Percentiles rank a stretch among this genome's conserved stretches.
Conservation (phyloP, 1,140 invertebrate species). For the Zaprionus camerounensis region DNA sequence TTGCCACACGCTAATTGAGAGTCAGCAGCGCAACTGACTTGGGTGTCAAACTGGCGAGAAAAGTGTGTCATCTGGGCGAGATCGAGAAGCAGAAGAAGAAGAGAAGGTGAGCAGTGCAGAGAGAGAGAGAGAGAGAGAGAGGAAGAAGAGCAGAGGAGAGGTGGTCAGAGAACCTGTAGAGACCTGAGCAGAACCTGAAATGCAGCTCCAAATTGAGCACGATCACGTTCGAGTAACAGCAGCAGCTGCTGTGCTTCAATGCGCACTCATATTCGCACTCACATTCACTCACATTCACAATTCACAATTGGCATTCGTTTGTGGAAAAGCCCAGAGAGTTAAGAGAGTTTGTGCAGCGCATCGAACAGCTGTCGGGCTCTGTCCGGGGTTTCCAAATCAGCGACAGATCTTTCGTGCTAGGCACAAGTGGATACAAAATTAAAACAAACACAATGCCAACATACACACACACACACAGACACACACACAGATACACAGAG, state of each 20-base stretch:
- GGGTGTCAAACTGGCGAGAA: slow-evolving; percentile 14
- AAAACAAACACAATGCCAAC: slow-evolving; percentile 67
- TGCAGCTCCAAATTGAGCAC: background rate
- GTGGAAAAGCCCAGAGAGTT: slow-evolving; percentile 32
- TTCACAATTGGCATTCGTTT: slow-evolving; percentile 16
- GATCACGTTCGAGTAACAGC: slow-evolving; percentile 1
- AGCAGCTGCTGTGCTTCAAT: slow-evolving; percentile 11
- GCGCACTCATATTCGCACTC: slow-evolving; percentile 6
- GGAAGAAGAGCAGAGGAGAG: background rate
- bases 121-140: background rate
- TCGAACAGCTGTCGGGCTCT: slow-evolving; percentile 42
- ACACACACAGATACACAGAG: slow-evolving; percentile 46
- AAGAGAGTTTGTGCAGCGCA: slow-evolving; percentile 27
- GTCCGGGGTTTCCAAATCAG: slow-evolving; percentile 46
- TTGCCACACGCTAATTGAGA: slow-evolving; percentile 29
- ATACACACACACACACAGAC: slow-evolving; percentile 35
- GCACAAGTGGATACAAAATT: slow-evolving; percentile 81
- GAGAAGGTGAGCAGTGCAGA: background rate
- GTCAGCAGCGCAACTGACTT: background rate
- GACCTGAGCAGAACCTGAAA: slow-evolving; percentile 1
- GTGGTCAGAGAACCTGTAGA: background rate
- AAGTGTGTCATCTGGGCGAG: slow-evolving; percentile 29
- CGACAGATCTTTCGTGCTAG: slow-evolving; percentile 71
- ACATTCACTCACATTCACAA: slow-evolving; percentile 17
- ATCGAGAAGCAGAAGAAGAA: background rate